Conservation (phyloP, 1,140 invertebrate species). For the Nasonia giraulti region DNA sequence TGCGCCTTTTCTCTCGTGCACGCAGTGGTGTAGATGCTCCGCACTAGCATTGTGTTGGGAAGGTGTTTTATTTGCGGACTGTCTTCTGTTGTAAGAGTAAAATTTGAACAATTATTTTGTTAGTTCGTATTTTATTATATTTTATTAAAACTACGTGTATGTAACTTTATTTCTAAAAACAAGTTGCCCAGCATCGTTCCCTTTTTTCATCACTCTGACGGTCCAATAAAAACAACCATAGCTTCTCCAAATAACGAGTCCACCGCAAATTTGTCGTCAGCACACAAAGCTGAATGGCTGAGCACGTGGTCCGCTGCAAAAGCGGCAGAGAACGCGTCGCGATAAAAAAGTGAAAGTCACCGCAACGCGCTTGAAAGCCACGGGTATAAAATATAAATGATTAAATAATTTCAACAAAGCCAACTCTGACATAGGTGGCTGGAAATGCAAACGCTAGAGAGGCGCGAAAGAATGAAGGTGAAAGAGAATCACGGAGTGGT, state of each 20-base stretch:
- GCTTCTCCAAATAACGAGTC: conserved; percentile 64
- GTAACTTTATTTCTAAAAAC: too few species aligned
- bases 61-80: too few species aligned
- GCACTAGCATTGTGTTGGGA: too few species aligned
- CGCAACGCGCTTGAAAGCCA: conserved; percentile 57
- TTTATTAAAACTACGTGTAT: too few species aligned
- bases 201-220: too few species aligned
- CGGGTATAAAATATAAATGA: conserved; percentile 63
- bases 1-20: neutral
- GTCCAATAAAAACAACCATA: neutral
- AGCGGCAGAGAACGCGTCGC: neutral
- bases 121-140: too few species aligned
- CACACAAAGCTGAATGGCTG: conserved; percentile 52
- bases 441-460: neutral
- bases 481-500: conserved; percentile 26
- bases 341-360: conserved; percentile 64
- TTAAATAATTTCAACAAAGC: conserved; percentile 63
- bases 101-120: too few species aligned
- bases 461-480: conserved; percentile 28
- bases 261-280: conserved; percentile 50
- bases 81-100: too few species aligned
- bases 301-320: too few species aligned
- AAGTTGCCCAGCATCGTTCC: too few species aligned
- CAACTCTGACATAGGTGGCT: neutral
- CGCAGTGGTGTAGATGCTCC: neutral